These are phyloP conservation scores for Papilio helenus DNA, from an alignment of 1,140 invertebrate genomes.

Conservation along the genomic window DNA sequence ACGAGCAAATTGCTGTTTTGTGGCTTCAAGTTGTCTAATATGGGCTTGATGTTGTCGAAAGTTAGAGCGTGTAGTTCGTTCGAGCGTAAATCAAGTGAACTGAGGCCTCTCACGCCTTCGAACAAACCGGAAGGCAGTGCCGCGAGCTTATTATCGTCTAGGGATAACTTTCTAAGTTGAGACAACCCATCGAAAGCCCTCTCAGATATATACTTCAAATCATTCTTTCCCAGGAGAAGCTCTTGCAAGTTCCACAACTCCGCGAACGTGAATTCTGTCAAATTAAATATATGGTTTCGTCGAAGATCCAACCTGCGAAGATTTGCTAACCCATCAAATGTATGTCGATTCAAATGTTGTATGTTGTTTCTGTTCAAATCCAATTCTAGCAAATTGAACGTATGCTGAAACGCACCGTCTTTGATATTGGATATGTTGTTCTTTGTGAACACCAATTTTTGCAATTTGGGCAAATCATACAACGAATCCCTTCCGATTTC, in stretches of 20 bases:
- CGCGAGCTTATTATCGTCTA: conserved; percentile 89
- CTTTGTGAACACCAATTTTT: conserved; percentile 85
- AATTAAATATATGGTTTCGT: conserved; percentile 87
- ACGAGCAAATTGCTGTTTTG: conserved; percentile 87
- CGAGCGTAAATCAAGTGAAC: conserved; percentile 87
- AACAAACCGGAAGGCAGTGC: conserved; percentile 86
- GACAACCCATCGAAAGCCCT: conserved; percentile 88
- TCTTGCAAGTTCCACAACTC: conserved; percentile 88
- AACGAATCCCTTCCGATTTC: conserved; percentile 89
- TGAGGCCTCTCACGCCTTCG: conserved; percentile 85
- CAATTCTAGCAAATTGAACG: conserved; percentile 86
- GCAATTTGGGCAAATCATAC: conserved; percentile 86
- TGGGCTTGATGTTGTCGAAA: conserved; percentile 75
- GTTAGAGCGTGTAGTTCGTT: conserved; percentile 89
- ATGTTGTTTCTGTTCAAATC: conserved; percentile 89
- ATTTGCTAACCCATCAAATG: conserved; percentile 87
- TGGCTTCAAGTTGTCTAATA: conserved; percentile 86
- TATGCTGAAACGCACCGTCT: conserved; percentile 87
- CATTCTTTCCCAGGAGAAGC: conserved; percentile 89
- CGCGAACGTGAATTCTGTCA: conserved; percentile 89
- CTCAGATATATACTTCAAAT: conserved; percentile 85
- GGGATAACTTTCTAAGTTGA: conserved; percentile 85
- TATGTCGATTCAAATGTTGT: conserved; percentile 86
- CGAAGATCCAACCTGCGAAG: conserved; percentile 87
- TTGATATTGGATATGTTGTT: conserved; percentile 90